Base-by-base conservation (phyloP, 2,797 vertebrate genomes). In the Amazona ochrocephala region DNA sequence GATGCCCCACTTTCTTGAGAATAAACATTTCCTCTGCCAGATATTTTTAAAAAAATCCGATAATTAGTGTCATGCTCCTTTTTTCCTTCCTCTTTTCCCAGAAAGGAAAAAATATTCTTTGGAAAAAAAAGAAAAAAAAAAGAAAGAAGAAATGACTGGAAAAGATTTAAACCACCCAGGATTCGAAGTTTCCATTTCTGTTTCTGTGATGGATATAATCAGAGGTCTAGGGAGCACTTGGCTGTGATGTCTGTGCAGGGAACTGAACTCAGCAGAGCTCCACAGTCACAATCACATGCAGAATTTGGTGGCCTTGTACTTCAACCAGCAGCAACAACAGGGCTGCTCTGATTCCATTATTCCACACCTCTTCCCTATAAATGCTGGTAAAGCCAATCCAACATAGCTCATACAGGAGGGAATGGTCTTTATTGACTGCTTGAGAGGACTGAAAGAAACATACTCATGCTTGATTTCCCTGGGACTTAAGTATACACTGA, bases 61-160 rank as follows among this genome's bases (percentile, higher is more conserved):
- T 62, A 88, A 80, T 91, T 75, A 88, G 44, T 84, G 56, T 90
- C 82, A 95, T 29, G 30, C n/a, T 92, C 72, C 70, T 80, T 93
- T 96, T 92, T 94, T 60, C 60, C 95, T 95, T 91, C 73, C 82
- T 84, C 51, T 84, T 96, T 89, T 84, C 89, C 79, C 79, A 1
- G 44, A 81, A 86, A 80, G 67, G 32, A 76, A 94, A 71, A 94
- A 92, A 21, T 37, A 72, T 77, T 80, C 34, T 93, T 72, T 84
- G 74, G 68, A n/a, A 73, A 84, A 85, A 85, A 83, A 90, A 90
- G 29, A 54, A 32, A 5, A 15, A 58, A 9, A 32, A 20, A 53
- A 53, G 24, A 48, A 26, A 48, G 26, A 51, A 56, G 1, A 87
- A 93, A 68, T 89, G 0, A 74, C 80, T 92, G 94, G 91, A 93